Conservation (phyloP, 2,888 invertebrate genomes). For the Melipona bicolor region DNA sequence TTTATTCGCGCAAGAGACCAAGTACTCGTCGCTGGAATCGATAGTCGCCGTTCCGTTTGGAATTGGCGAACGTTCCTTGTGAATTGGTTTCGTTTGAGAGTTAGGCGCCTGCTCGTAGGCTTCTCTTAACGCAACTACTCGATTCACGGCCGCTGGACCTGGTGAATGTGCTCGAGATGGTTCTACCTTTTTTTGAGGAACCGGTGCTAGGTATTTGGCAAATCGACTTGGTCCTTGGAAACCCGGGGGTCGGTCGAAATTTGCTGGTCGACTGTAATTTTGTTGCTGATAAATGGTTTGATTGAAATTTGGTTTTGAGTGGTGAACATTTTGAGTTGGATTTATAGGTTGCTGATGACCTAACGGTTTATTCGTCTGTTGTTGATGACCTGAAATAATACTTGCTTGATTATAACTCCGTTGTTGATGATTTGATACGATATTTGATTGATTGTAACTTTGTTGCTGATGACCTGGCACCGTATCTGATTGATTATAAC, state of each 20-base stretch:
- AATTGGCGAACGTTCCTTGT: slow-evolving; percentile 68
- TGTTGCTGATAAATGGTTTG: background rate
- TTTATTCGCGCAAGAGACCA: slow-evolving; percentile 79
- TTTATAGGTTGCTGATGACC: background rate
- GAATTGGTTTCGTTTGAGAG: slow-evolving; percentile 53
- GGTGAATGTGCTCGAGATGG: slow-evolving; percentile 41
- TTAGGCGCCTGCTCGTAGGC: slow-evolving; percentile 62
- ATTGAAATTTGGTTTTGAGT: background rate
- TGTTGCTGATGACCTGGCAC: background rate
- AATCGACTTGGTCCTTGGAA: slow-evolving; percentile 19
- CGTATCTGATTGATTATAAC: background rate
- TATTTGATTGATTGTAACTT: background rate
- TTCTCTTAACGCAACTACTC: slow-evolving; percentile 63
- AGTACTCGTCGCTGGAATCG: slow-evolving; percentile 82
- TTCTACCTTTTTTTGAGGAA: slow-evolving; percentile 35
- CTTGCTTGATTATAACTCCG: background rate
- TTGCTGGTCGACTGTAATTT: slow-evolving; percentile 24
- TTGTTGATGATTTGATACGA: background rate
- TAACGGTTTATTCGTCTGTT: background rate
- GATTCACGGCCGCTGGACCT: slow-evolving; percentile 53
- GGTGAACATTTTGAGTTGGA: background rate
- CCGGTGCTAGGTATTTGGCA: slow-evolving; percentile 33
- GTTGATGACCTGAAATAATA: background rate
- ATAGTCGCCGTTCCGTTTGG: slow-evolving; percentile 65
- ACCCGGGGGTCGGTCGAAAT: slow-evolving; percentile 22